Percentiles rank a stretch among this genome's conserved stretches.
phyloP scores from a whole-genome alignment of 2,888 invertebrate genomes.

The Sthenelais limicola region DNA sequence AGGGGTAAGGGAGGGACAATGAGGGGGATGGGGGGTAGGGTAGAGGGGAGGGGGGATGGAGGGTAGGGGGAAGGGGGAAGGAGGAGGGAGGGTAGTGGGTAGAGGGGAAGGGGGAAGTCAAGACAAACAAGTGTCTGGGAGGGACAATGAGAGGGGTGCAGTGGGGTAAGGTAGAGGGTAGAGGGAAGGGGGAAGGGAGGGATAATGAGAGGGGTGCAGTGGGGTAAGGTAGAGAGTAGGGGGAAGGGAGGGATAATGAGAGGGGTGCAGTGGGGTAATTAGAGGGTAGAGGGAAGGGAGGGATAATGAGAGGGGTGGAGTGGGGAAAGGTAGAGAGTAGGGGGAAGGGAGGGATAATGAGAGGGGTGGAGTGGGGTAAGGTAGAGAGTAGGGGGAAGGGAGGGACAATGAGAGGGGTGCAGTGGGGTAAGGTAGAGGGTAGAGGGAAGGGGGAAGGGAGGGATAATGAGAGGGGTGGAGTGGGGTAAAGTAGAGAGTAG shows the following conservation, averaged over 20 bases:
- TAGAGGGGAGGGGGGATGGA: neutral
- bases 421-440: neutral
- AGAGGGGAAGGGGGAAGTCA: neutral
- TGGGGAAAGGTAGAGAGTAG: no score
- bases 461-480: neutral
- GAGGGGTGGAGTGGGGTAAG: no score
- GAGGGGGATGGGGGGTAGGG: no score
- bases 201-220: neutral
- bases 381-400: neutral
- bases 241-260: neutral
- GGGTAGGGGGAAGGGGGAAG: neutral
- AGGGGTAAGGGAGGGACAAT: neutral
- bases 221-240: neutral
- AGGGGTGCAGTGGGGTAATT: no score
- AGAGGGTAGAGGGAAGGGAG: no score
- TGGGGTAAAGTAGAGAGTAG: no score
- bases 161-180: neutral
- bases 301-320: no score
- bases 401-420: neutral
- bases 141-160: no score
- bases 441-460: neutral
- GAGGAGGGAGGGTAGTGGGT: neutral
- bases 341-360: neutral
- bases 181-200: neutral
- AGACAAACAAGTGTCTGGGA: no score